Percentiles rank a stretch among this genome's conserved stretches.
These are phyloP conservation scores for Netelia fuscicornis DNA, from an alignment of 2,888 invertebrate genomes.

Conservation along the genomic window DNA sequence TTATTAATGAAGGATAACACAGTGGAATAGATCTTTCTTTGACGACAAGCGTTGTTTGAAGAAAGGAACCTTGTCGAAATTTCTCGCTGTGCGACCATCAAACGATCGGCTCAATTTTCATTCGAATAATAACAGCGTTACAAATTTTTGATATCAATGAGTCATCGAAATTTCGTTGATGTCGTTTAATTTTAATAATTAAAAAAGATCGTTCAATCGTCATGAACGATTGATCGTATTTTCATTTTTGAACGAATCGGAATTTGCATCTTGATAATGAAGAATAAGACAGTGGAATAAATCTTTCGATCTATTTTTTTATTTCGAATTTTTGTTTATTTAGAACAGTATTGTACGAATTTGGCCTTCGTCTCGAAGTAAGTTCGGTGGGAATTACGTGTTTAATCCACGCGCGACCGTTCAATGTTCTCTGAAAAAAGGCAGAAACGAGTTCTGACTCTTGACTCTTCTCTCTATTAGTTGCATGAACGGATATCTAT, in stretches of 20 bases:
- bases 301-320: too few species aligned
- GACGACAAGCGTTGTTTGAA: background rate
- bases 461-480: background rate
- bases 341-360: too few species aligned
- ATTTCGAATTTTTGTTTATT: too few species aligned
- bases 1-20: background rate
- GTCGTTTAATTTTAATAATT: background rate
- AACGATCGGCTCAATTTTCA: slow-evolving; percentile 10
- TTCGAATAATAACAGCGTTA: background rate
- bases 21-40: background rate
- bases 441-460: background rate
- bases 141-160: background rate
- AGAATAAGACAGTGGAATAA: background rate
- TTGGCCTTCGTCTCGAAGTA: background rate
- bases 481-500: background rate
- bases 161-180: background rate
- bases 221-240: background rate
- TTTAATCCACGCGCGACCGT: background rate
- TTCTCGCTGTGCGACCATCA: slow-evolving; percentile 11
- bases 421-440: background rate
- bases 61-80: background rate
- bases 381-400: background rate
- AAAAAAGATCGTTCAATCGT: background rate
- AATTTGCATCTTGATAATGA: background rate
- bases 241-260: background rate